phyloP scores from a whole-genome alignment of 2,113 vertebrate genomes.

The Nycticebus coucang region DNA sequence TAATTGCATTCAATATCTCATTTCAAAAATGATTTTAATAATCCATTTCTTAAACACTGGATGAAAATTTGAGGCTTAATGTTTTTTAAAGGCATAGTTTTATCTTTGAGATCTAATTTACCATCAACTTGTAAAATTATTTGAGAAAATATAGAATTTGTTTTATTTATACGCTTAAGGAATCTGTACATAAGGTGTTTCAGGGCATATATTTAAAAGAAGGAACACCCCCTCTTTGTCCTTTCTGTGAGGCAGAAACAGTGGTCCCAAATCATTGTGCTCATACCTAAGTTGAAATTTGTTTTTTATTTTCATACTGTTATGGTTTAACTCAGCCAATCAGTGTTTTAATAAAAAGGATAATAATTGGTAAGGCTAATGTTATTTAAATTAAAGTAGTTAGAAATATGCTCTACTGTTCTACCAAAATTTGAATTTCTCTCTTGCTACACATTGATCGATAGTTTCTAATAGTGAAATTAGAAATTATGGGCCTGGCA shows the following conservation, averaged over 20 bases:
- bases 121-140: slow-evolving; percentile 55
- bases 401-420: background rate
- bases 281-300: background rate
- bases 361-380: slow-evolving; percentile 24
- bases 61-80: slow-evolving; percentile 64
- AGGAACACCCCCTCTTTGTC: background rate
- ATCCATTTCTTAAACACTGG: slow-evolving; percentile 72
- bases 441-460: slow-evolving; percentile 9
- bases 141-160: slow-evolving; percentile 52
- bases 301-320: slow-evolving; percentile 47
- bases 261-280: background rate
- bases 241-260: background rate
- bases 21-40: slow-evolving; percentile 79
- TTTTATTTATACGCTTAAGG: background rate
- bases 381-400: slow-evolving; percentile 15
- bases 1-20: slow-evolving; percentile 73
- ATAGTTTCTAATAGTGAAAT: slow-evolving; percentile 46
- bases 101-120: slow-evolving; percentile 46
- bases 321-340: slow-evolving; percentile 57
- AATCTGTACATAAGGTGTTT: background rate
- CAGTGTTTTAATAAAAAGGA: slow-evolving; percentile 69
- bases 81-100: slow-evolving; percentile 69
- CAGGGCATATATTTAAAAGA: background rate
- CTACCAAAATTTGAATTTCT: background rate
- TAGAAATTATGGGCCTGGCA: slow-evolving; percentile 46